phyloP scores from a whole-genome alignment of 2,113 vertebrate genomes.

The Aix galericulata region DNA sequence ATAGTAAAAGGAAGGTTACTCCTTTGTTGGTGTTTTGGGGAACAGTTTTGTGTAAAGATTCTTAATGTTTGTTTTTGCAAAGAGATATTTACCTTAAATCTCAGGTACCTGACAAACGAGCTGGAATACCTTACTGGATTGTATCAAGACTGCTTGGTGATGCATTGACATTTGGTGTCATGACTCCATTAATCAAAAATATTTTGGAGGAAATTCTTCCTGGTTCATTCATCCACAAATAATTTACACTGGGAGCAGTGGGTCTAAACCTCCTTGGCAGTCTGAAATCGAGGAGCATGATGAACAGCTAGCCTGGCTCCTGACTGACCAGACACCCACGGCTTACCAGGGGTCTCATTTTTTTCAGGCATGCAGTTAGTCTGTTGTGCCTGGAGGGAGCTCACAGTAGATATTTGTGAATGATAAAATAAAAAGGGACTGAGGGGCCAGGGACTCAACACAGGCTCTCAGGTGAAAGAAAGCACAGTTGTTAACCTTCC shows the following conservation, averaged over 20 bases:
- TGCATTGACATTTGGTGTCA: conserved; percentile 43
- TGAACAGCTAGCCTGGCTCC: conserved; percentile 64
- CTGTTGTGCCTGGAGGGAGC: conserved; percentile 41
- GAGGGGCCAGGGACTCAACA: conserved; percentile 42
- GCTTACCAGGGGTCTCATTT: conserved; percentile 41
- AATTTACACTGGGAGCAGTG: conserved; percentile 43
- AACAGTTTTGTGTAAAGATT: neutral
- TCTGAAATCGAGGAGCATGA: conserved; percentile 48
- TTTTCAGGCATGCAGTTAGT: conserved; percentile 24
- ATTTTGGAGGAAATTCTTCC: conserved; percentile 34
- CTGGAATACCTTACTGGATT: neutral
- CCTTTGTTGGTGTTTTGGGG: neutral
- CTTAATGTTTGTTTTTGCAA: neutral
- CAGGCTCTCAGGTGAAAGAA: conserved; percentile 67
- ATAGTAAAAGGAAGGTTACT: neutral
- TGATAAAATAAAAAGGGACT: conserved; percentile 52
- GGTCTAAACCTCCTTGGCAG: conserved; percentile 66
- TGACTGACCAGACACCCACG: conserved; percentile 53
- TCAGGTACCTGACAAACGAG: conserved; percentile 10
- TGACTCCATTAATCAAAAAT: conserved; percentile 54
- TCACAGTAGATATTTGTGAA: conserved; percentile 66
- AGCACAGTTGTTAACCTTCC: conserved; percentile 65
- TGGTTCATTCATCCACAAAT: conserved; percentile 32
- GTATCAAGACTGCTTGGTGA: conserved; percentile 29
- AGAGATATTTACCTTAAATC: neutral